Evolutionary conservation across 1,140 invertebrate species (phyloP).

Genomic region (Diploscapter pachys): DNA sequence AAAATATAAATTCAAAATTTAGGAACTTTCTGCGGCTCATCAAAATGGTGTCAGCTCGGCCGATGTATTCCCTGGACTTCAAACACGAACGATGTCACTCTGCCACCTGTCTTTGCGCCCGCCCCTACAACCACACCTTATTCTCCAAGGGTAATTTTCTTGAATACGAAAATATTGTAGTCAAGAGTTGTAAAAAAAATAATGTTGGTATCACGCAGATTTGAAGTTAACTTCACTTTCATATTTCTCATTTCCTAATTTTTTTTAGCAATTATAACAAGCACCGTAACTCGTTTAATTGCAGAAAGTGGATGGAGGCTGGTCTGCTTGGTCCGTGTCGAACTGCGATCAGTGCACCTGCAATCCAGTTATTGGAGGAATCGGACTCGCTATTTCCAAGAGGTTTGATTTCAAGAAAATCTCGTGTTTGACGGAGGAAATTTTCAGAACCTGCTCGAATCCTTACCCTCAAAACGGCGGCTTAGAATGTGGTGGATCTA

Average conservation of each 20-base stretch:
- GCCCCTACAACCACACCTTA: background rate
- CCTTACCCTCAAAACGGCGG: slow-evolving; percentile 54
- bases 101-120: slow-evolving; percentile 18
- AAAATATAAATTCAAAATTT: slow-evolving; percentile 5
- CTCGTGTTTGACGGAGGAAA: background rate
- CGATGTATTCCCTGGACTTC: slow-evolving; percentile 55
- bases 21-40: slow-evolving; percentile 51
- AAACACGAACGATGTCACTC: slow-evolving; percentile 15
- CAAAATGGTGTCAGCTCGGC: slow-evolving; percentile 57
- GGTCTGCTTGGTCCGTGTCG: slow-evolving; percentile 48
- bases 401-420: background rate
- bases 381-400: slow-evolving; percentile 47
- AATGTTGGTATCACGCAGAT: background rate
- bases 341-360: slow-evolving; percentile 48
- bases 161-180: too few species aligned
- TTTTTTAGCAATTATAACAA: too few species aligned
- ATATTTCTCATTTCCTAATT: background rate
- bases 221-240: background rate
- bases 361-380: slow-evolving; percentile 41
- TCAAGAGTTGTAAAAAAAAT: too few species aligned
- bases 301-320: slow-evolving; percentile 50
- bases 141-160: too few species aligned
- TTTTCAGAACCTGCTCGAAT: slow-evolving; percentile 41
- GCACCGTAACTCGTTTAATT: slow-evolving; percentile 9
- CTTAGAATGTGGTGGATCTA: slow-evolving; percentile 48